A percentile compares a stretch with the other conserved stretches of the same genome.
phyloP scores from a whole-genome alignment of 2,113 vertebrate genomes.

The Thermophis baileyi region DNA sequence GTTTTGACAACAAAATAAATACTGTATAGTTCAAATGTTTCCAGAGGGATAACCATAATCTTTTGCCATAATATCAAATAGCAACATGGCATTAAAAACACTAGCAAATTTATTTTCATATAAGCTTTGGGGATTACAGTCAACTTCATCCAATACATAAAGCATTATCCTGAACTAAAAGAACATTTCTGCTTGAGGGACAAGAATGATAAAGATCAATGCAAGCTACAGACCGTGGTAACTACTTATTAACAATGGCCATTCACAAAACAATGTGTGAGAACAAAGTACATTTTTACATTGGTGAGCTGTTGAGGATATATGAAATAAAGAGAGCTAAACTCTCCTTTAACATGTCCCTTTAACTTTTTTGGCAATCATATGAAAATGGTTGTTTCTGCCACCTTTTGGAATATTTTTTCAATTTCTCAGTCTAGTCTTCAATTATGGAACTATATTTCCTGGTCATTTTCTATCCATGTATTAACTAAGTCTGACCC shows the following conservation, averaged over 20 bases:
- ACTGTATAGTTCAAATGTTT: not conserved
- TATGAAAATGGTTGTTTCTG: not conserved
- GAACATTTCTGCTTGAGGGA: not conserved
- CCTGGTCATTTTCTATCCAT: not conserved
- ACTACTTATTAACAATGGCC: not conserved
- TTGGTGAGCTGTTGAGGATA: not conserved
- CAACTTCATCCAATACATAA: not conserved
- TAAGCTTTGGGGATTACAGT: not conserved
- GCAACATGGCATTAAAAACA: not conserved
- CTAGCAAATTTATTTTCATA: not conserved
- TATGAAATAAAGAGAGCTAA: not conserved
- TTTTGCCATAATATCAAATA: not conserved
- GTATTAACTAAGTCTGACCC: not conserved
- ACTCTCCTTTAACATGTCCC: not conserved
- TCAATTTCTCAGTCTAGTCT: not conserved
- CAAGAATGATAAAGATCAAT: not conserved
- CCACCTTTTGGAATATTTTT: not conserved
- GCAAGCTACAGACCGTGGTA: not conserved
- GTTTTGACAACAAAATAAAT: not conserved
- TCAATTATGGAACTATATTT: not conserved
- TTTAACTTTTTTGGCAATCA: not conserved
- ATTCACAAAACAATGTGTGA: not conserved
- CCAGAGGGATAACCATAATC: not conserved
- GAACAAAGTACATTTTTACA: not conserved
- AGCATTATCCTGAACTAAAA: not conserved